These are phyloP conservation scores for Caprella mutica DNA, from an alignment of 2,888 invertebrate genomes.

Conservation along the genomic window DNA sequence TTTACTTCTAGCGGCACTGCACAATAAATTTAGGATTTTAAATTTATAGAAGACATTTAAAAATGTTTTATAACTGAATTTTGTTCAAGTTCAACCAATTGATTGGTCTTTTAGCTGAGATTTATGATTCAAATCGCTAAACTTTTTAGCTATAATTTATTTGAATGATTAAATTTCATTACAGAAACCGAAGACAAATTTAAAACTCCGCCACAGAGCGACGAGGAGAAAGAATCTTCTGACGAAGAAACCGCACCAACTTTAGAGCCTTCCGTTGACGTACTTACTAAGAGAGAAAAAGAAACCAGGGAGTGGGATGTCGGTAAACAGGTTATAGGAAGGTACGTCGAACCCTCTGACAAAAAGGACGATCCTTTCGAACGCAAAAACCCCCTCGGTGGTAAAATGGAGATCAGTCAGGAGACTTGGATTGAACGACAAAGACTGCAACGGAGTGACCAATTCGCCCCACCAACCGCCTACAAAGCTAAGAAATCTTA, in stretches of 20 bases:
- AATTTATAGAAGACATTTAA: too few species aligned
- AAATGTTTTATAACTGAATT: too few species aligned
- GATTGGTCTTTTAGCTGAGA: too few species aligned
- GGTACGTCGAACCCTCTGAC: not conserved
- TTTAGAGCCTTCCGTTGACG: not conserved
- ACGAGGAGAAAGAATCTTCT: slow-evolving; percentile 30
- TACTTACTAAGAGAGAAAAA: slow-evolving; percentile 37
- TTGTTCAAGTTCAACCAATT: too few species aligned
- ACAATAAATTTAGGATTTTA: too few species aligned
- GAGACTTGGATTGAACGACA: slow-evolving; percentile 30
- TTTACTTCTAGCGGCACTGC: too few species aligned
- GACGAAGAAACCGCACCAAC: slow-evolving; percentile 8
- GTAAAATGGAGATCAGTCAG: slow-evolving; percentile 14
- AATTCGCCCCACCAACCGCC: slow-evolving; percentile 61
- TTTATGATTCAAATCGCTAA: not conserved
- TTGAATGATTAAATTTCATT: not conserved
- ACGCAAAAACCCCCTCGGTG: slow-evolving; percentile 5
- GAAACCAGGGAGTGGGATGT: slow-evolving; percentile 61
- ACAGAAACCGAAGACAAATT: slow-evolving; percentile 10
- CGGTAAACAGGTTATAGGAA: slow-evolving; percentile 51
- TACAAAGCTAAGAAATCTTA: slow-evolving; percentile 1
- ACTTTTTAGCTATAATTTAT: not conserved
- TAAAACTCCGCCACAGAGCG: slow-evolving; percentile 30
- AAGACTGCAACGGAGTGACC: slow-evolving; percentile 55
- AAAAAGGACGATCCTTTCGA: not conserved